Percentiles rank a stretch among this genome's conserved stretches.
phyloP scores from a whole-genome alignment of 1,140 invertebrate genomes.

The Zaprionus gabonicus region DNA sequence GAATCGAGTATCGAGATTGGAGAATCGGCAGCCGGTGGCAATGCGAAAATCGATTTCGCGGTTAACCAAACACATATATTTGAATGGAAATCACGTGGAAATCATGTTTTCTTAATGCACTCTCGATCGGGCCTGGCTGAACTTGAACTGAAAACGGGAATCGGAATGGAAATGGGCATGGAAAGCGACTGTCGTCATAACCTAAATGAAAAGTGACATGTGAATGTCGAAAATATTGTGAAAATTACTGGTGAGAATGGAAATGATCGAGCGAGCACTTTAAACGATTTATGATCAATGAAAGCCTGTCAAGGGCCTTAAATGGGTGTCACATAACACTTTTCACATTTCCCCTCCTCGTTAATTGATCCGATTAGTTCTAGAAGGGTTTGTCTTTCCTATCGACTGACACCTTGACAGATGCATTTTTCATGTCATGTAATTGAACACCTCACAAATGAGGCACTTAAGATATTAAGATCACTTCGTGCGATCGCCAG shows the following conservation, averaged over 20 bases:
- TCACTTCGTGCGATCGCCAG: constrained; percentile 27
- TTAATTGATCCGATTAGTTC: constrained; percentile 33
- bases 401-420: constrained; percentile 49
- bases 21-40: constrained; percentile 18
- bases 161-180: neutral
- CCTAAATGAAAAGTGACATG: constrained; percentile 50
- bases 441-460: constrained; percentile 70
- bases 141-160: constrained; percentile 58
- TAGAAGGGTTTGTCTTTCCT: constrained; percentile 16
- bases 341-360: constrained; percentile 4
- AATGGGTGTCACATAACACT: constrained; percentile 4
- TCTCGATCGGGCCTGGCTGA: constrained; percentile 43
- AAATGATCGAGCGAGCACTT: constrained; percentile 32
- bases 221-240: constrained; percentile 35
- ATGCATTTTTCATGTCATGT: constrained; percentile 68
- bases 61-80: constrained; percentile 39
- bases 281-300: constrained; percentile 34
- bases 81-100: constrained; percentile 71
- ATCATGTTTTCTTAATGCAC: constrained; percentile 53
- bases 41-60: constrained; percentile 43
- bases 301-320: constrained; percentile 22
- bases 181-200: constrained; percentile 8
- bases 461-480: constrained; percentile 46
- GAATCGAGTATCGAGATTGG: constrained; percentile 5
- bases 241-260: constrained; percentile 43